A percentile compares a stretch with the other conserved stretches of the same genome.
These are phyloP conservation scores for Gorsachius goisagi DNA, from an alignment of 2,113 vertebrate genomes.

Conservation along the genomic window DNA sequence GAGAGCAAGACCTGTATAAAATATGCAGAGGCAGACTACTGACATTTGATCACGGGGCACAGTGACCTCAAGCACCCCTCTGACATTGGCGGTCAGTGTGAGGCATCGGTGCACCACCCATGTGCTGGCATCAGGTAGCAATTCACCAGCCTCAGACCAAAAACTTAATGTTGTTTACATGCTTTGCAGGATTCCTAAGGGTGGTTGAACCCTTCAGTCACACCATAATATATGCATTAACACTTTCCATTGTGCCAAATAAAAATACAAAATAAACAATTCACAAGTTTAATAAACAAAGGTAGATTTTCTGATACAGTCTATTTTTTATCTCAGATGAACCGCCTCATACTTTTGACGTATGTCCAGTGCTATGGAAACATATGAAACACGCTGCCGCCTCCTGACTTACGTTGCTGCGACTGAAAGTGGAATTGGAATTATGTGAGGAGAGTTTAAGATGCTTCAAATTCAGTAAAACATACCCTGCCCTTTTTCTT, in stretches of 20 bases:
- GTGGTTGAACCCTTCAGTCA: not conserved
- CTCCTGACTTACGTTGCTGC: not conserved
- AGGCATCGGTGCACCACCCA: fast-evolving
- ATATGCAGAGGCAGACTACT: fast-evolving
- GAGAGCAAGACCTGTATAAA: not conserved
- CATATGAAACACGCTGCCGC: not conserved
- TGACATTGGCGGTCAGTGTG: not conserved
- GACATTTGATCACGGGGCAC: fast-evolving
- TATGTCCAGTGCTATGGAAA: not conserved
- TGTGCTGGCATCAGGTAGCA: not conserved
- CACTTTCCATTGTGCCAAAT: not conserved
- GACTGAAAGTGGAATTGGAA: not conserved
- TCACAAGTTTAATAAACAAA: not conserved
- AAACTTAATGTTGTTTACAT: not conserved
- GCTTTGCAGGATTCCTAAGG: not conserved
- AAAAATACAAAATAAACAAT: not conserved
- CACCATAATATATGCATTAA: not conserved
- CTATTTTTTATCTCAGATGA: not conserved
- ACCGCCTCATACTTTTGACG: not conserved
- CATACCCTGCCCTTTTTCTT: slow-evolving; percentile 10
- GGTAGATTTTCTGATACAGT: not conserved
- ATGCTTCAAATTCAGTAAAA: not conserved
- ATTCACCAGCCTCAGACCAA: not conserved
- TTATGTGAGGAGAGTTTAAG: slow-evolving; percentile 20
- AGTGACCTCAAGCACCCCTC: fast-evolving